Evolutionary conservation across 1,140 invertebrate species (phyloP).

Genomic region (Acromyrmex charruanus): DNA sequence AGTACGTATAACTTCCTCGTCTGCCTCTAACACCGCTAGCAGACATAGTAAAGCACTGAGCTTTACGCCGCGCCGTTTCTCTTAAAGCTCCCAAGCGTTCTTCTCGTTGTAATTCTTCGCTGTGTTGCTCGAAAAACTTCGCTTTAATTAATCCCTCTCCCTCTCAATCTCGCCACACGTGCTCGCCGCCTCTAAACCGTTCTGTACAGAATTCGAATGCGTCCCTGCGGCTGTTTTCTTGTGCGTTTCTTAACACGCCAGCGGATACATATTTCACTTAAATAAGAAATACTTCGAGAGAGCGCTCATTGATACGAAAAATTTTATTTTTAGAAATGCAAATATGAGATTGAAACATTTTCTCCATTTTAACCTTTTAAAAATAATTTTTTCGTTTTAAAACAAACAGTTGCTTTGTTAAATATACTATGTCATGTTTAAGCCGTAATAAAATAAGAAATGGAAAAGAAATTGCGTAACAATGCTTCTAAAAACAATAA

Average conservation of each 20-base stretch:
- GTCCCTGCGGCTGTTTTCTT: conserved; percentile 41
- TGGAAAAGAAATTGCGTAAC: neutral
- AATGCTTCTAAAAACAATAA: neutral
- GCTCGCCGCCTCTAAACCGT: conserved; percentile 29
- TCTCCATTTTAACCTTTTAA: neutral
- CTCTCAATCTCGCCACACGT: conserved; percentile 29
- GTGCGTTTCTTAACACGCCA: conserved; percentile 19
- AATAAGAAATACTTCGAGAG: neutral
- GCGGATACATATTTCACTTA: conserved; percentile 26
- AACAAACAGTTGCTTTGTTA: neutral
- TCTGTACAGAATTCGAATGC: conserved; percentile 56
- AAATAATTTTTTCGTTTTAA: neutral
- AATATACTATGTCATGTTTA: neutral
- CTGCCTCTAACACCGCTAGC: conserved; percentile 47
- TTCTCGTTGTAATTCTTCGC: conserved; percentile 65
- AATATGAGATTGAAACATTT: neutral
- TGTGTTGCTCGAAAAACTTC: conserved; percentile 46
- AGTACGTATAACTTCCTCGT: conserved; percentile 44
- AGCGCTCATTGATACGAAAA: conserved; percentile 4
- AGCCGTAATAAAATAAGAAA: neutral
- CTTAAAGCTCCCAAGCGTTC: conserved; percentile 42
- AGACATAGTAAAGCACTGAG: conserved; percentile 50
- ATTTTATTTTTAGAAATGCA: conserved; percentile 6
- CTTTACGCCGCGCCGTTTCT: conserved; percentile 45
- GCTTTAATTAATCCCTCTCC: conserved; percentile 59